Evolutionary conservation across 1,140 invertebrate genomes (phyloP), one percentile per base, ranked within the genome.

Genomic region (Euglossa dilemma): DNA sequence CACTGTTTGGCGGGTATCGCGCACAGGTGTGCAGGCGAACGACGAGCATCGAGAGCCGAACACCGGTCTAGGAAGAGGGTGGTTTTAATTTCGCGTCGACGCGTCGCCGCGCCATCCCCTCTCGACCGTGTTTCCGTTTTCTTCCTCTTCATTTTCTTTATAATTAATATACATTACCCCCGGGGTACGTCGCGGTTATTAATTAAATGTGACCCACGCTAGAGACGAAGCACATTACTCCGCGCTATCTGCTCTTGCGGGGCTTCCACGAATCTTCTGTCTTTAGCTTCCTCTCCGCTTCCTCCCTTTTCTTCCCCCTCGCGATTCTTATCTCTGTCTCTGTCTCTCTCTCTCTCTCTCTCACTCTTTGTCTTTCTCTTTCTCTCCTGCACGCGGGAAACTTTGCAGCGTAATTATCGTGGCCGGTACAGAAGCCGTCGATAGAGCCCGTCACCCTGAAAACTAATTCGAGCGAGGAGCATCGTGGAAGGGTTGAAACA

Each of bases 141-240:
- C 16, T 50, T 50, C 16, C 28, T 61, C 61, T 61, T 64, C 54
- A 66, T 61, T 73, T 71, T 80, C 83, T 84, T 85, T 72, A 67
- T 76, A 86, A 90, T 90, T 90, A 90, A 89, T 86, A 69, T 85
- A 87, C 71, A 87, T 89, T 84, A 85, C 85, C 83, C 72, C 47
- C 23, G 69, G 72, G 79, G 79, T 86, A 85, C 73, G 77, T 57
- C n/a, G 73, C 59, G 84, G 83, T 90, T 92, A 91, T 92, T 91
- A 92, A 92, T 92, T 92, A 91, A 91, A 90, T 88, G 85, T 79
- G 80, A 84, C 56, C 59, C 61, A 23, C 25, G 63, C 36, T 63
- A 75, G 59, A 82, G 54, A 70, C n/a, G 71, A 57, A 86, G 84
- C 81, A 70, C 79, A 87, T 89, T 91, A 90, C 80, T 87, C 78